Base-by-base conservation (phyloP, 2,888 invertebrate genomes). In the Sarcophaga variegata region DNA sequence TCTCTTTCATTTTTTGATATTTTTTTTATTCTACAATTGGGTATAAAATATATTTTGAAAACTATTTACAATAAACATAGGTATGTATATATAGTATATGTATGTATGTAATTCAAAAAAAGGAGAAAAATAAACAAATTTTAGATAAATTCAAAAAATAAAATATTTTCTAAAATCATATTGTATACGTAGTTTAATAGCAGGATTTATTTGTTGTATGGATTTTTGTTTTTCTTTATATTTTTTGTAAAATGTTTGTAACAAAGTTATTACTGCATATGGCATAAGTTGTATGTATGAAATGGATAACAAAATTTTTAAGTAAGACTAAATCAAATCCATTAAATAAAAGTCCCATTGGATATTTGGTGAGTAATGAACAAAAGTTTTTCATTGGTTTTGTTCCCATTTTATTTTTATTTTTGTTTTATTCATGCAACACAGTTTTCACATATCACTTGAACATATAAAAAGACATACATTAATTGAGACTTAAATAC, bases 321-420 rank as follows among this genome's bases (percentile, higher is more conserved):
- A 63, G 63, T 54, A 82, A 70, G 70, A 60, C 67, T 72, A 85
- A 85, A 72, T 77, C 81, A 77, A 77, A 85, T 77, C 69, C 77
- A 85, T 81, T 81, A 85, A 81, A 12, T 64, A 22, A 76, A 84
- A 78, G 37, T 75, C 70, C 64, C 71, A 82, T 79, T 64, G 78
- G 75, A 69, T 82, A 75, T 49, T 37, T 0, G 0, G 37, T 71
- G 49, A 64, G 82, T 74, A 85, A 85, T 82, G 82, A 82, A 79
- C 81, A 79, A 82, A 85, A 85, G 78, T 85, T 82, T 82, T 8
- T 60, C 66, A 75, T 82, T 37, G 10, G 37, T 37, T 37, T 37
- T 37, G 8, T 37, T 37, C 8, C 2, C 0, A 10, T 37, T 0
- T 37, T 37, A 2, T 37, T 37, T 10, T 37, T 37, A 3, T 37